Evolutionary conservation across 2,888 invertebrate genomes (phyloP).

Genomic region (Acleris laterana): DNA sequence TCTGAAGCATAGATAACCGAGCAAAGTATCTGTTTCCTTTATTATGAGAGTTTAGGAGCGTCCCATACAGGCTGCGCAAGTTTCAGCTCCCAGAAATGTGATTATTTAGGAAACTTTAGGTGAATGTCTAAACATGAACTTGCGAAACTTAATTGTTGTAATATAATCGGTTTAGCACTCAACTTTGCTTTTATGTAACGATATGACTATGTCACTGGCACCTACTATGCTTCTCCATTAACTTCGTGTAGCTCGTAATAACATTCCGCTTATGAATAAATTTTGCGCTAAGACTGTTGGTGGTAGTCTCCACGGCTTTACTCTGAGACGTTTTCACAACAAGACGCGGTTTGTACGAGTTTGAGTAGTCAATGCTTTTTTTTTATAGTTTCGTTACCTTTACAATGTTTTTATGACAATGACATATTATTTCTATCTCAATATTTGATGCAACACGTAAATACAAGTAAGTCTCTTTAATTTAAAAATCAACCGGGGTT

Average conservation of each 20-base stretch:
- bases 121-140: constrained; percentile 75
- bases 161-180: constrained; percentile 67
- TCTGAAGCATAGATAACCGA: constrained; percentile 46
- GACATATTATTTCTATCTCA: too few species aligned
- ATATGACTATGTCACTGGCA: constrained; percentile 48
- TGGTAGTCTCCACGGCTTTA: background rate
- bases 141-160: constrained; percentile 73
- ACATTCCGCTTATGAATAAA: constrained; percentile 17
- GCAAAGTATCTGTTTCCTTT: constrained; percentile 55
- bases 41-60: constrained; percentile 52
- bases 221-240: constrained; percentile 19
- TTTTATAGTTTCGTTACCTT: too few species aligned
- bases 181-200: constrained; percentile 63
- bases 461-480: too few species aligned
- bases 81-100: constrained; percentile 68
- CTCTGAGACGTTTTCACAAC: constrained; percentile 6
- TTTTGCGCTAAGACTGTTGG: constrained; percentile 4
- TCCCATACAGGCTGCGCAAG: constrained; percentile 54
- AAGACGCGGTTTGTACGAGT: background rate
- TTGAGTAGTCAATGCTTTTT: background rate
- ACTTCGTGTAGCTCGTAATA: constrained; percentile 25
- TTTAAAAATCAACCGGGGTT: too few species aligned
- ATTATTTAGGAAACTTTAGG: constrained; percentile 76
- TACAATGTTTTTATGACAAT: too few species aligned
- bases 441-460: too few species aligned